These are phyloP conservation scores for Peromyscus polionotus DNA, from an alignment of 2,113 vertebrate species.

Conservation along the genomic window DNA sequence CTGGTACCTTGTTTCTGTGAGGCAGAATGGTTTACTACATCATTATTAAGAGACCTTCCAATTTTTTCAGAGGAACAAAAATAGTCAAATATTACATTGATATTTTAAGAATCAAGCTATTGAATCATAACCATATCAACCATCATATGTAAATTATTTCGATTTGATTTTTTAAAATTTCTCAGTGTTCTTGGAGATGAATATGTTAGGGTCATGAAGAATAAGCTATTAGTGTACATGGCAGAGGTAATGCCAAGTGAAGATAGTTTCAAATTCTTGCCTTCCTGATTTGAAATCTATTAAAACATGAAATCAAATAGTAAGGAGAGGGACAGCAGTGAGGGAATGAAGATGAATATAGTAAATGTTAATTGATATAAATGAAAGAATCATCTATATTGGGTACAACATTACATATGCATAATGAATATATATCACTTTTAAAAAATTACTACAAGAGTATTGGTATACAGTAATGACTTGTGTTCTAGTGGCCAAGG, in stretches of 20 bases:
- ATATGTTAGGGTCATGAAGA: neutral
- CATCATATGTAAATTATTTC: neutral
- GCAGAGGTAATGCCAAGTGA: neutral
- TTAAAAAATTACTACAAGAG: neutral
- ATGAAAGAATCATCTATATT: neutral
- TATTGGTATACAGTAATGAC: neutral
- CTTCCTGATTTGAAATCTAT: slow-evolving; percentile 29
- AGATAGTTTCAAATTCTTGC: neutral
- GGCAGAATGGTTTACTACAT: neutral
- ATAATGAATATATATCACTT: neutral
- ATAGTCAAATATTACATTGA: neutral
- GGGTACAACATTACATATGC: neutral
- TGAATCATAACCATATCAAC: neutral
- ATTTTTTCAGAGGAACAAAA: neutral
- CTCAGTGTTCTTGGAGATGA: neutral
- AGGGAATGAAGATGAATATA: neutral
- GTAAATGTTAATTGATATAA: neutral
- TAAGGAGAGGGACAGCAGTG: neutral
- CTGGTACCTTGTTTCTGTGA: neutral
- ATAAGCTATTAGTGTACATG: neutral
- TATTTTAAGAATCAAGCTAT: neutral
- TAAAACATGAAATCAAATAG: slow-evolving; percentile 9
- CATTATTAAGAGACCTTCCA: neutral
- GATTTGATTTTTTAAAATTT: neutral
- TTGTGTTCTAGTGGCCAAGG: neutral